phyloP scores from a whole-genome alignment of 2,797 vertebrate genomes.

The Anas acuta region DNA sequence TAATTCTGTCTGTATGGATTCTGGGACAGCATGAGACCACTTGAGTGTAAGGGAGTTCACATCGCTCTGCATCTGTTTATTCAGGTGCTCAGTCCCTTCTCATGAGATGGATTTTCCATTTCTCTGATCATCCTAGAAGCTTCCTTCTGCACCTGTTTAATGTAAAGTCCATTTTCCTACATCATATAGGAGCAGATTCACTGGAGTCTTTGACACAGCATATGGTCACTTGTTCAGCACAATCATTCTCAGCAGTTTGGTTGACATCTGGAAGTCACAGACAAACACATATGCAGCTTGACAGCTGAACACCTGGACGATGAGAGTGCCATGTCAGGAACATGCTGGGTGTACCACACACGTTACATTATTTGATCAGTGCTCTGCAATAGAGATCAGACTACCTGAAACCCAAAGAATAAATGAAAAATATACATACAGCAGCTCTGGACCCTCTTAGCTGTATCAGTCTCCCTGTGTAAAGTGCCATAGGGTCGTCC shows the following conservation, averaged over 20 bases:
- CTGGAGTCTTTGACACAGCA: neutral
- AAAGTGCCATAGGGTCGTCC: neutral
- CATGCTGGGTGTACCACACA: neutral
- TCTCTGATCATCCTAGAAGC: conserved; percentile 26
- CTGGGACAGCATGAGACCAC: neutral
- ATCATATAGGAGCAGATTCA: too few species aligned
- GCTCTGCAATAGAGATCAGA: neutral
- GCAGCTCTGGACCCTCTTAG: neutral
- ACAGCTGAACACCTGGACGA: conserved; percentile 55
- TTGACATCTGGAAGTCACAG: conserved; percentile 34
- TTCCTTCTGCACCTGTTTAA: conserved; percentile 25
- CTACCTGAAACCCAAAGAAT: neutral
- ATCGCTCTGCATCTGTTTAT: conserved; percentile 37
- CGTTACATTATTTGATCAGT: neutral
- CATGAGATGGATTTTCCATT: conserved; percentile 34
- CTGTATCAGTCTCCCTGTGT: neutral
- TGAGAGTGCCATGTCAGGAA: neutral
- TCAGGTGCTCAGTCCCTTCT: conserved; percentile 28
- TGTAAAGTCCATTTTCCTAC: neutral
- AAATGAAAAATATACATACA: neutral
- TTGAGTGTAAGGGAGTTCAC: neutral
- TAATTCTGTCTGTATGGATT: neutral
- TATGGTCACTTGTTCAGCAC: conserved; percentile 17
- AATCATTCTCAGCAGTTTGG: conserved; percentile 38
- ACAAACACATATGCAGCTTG: conserved; percentile 30